These are phyloP conservation scores for Rhopilema esculentum DNA, from an alignment of 30 jellyfish, hydroid and myxozoan genomes.

Conservation along the genomic window DNA sequence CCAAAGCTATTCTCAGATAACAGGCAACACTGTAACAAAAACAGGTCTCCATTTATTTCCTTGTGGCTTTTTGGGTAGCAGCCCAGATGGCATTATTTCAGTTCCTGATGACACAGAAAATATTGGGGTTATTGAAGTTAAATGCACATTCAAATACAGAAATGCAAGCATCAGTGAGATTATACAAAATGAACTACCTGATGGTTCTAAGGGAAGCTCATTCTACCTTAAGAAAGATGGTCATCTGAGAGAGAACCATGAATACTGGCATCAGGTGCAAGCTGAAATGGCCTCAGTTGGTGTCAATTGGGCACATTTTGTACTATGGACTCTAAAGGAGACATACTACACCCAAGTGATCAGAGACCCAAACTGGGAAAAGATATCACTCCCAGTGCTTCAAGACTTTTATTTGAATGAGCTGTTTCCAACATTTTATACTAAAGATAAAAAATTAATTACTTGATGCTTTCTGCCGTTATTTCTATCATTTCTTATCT, in stretches of 20 bases:
- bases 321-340: conserved; percentile 10
- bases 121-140: conserved; percentile 29
- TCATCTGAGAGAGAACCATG: conserved; percentile 3
- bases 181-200: conserved; percentile 8
- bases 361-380: conserved; percentile 4
- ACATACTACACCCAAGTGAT: background rate
- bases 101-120: background rate
- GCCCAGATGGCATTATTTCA: conserved; percentile 33
- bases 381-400: background rate
- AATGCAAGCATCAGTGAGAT: conserved; percentile 16
- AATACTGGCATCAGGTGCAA: conserved; percentile 30
- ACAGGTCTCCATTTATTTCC: conserved; percentile 33
- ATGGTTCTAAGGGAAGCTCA: background rate
- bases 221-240: conserved; percentile 12
- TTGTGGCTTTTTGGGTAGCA: conserved; percentile 28
- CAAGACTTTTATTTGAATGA: conserved; percentile 6
- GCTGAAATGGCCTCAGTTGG: conserved; percentile 20
- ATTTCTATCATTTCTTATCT: background rate
- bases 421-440: conserved; percentile 18
- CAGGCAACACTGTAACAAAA: conserved; percentile 19
- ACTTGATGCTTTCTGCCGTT: background rate
- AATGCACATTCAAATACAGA: conserved; percentile 43
- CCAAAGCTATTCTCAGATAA: background rate
- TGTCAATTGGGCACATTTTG: conserved; percentile 25
- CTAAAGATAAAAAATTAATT: background rate